A percentile compares a stretch with the other conserved stretches of the same genome.
Evolutionary conservation across 35 echinoderm and acorn worm genomes (phyloP).

Genomic region (Eucidaris tribuloides): DNA sequence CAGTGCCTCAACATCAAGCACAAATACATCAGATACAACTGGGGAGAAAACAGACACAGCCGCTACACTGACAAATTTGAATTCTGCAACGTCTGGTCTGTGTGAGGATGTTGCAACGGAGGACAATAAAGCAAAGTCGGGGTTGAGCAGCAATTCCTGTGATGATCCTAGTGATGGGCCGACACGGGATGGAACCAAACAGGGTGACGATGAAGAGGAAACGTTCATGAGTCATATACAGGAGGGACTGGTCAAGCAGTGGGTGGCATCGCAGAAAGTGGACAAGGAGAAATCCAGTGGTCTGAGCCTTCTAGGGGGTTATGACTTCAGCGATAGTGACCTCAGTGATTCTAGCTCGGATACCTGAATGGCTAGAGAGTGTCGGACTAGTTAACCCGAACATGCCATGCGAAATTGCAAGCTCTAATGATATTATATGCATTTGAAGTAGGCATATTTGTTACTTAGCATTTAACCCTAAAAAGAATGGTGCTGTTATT

Average conservation of each 20-base stretch:
- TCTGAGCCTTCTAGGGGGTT: constrained; percentile 59
- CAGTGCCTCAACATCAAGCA: background rate
- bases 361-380: background rate
- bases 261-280: background rate
- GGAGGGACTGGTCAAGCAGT: constrained; percentile 64
- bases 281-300: constrained; percentile 44
- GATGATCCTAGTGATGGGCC: background rate
- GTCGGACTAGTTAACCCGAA: too few species aligned
- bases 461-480: too few species aligned
- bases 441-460: too few species aligned
- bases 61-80: too few species aligned
- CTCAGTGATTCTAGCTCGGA: background rate
- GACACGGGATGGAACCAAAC: background rate
- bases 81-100: too few species aligned
- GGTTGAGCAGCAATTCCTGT: too few species aligned
- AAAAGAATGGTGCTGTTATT: too few species aligned
- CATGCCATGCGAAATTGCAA: too few species aligned
- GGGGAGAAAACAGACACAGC: background rate
- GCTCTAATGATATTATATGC: too few species aligned
- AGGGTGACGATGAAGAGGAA: background rate
- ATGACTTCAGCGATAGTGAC: constrained; percentile 54
- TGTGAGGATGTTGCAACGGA: background rate
- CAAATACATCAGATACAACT: background rate
- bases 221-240: constrained; percentile 34
- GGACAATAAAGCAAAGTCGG: background rate